Percentiles rank a stretch among this genome's conserved stretches.
phyloP scores from a whole-genome alignment of 2,797 vertebrate genomes.

The Poeciliopsis presidionis region DNA sequence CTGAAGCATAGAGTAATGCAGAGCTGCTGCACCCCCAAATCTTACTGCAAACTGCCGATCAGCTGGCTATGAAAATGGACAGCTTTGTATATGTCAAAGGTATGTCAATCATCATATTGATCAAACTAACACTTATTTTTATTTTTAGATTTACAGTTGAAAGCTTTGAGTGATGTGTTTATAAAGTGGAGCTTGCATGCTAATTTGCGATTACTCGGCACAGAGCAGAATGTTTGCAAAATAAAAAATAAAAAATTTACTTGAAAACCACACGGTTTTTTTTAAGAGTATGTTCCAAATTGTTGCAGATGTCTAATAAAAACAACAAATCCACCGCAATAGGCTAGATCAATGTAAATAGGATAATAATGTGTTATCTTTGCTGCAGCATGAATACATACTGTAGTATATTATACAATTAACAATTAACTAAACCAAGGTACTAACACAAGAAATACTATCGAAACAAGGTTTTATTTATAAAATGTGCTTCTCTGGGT shows the following conservation, averaged over 20 bases:
- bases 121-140: too few species aligned
- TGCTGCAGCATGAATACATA: background rate
- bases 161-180: too few species aligned
- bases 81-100: background rate
- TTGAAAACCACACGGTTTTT: background rate
- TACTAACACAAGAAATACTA: background rate
- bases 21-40: background rate
- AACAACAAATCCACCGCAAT: background rate
- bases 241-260: background rate
- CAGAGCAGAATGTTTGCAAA: background rate
- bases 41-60: background rate
- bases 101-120: background rate
- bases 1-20: background rate
- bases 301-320: background rate
- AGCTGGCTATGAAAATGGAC: background rate
- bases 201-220: too few species aligned
- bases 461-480: background rate
- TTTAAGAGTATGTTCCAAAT: background rate
- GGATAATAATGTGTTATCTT: background rate
- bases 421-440: background rate
- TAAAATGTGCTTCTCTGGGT: background rate
- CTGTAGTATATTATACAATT: background rate
- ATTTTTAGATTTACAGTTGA: too few species aligned
- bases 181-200: too few species aligned
- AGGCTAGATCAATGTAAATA: background rate